These are phyloP conservation scores for Drosophila punjabiensis DNA, from an alignment of 1,140 invertebrate genomes.

Conservation along the genomic window DNA sequence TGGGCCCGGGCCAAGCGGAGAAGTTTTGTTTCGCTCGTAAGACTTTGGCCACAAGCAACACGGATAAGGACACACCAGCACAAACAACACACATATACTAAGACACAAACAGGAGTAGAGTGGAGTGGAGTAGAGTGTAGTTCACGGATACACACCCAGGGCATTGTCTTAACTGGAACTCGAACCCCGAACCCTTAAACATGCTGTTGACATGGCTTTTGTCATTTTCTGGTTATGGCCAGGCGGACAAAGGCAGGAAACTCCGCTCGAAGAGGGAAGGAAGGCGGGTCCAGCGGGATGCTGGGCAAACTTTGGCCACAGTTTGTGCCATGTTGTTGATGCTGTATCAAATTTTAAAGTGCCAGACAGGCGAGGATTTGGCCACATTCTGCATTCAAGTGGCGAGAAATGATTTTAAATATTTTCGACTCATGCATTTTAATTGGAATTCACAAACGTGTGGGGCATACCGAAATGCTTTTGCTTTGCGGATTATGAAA, in stretches of 20 bases:
- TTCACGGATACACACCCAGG: conserved; percentile 23
- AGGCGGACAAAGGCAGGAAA: conserved; percentile 73
- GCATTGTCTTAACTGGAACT: conserved; percentile 72
- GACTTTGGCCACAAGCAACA: conserved; percentile 73
- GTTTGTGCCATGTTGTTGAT: conserved; percentile 68
- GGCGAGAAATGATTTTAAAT: conserved; percentile 53
- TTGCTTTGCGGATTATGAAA: conserved; percentile 38
- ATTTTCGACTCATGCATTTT: conserved; percentile 41
- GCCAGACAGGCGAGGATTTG: conserved; percentile 2
- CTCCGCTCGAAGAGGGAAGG: conserved; percentile 2
- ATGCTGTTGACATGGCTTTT: conserved; percentile 82
- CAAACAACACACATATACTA: conserved; percentile 15
- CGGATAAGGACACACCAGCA: conserved; percentile 44
- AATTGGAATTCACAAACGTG: conserved; percentile 35
- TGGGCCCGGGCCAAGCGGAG: conserved; percentile 48
- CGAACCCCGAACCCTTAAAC: conserved; percentile 63
- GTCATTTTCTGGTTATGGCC: conserved; percentile 81
- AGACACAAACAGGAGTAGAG: neutral
- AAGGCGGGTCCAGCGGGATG: too few relatives aligned
- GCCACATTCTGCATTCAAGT: conserved; percentile 42
- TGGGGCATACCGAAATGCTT: conserved; percentile 22
- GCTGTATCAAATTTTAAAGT: conserved; percentile 63
- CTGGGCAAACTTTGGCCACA: conserved; percentile 44
- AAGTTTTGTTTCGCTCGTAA: conserved; percentile 56
- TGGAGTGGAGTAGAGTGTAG: conserved; percentile 4